Percentiles rank a stretch among this genome's conserved stretches.
These are phyloP conservation scores for Tetramorium simillimum DNA, from an alignment of 1,140 invertebrate species.

Conservation along the genomic window DNA sequence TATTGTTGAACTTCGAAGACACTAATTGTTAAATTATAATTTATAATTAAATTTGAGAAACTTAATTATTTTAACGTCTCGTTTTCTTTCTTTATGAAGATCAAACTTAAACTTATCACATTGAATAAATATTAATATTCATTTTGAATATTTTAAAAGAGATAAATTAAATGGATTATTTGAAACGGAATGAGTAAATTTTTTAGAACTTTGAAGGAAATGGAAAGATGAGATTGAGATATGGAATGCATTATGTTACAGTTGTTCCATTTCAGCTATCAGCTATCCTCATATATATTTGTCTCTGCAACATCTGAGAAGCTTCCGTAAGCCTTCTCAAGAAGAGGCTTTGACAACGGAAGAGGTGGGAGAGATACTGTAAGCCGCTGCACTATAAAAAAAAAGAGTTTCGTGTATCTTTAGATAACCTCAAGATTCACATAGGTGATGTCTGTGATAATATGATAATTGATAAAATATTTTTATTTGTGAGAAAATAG, in stretches of 20 bases:
- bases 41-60: conserved; percentile 7
- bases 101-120: background rate
- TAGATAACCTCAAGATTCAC: conserved; percentile 49
- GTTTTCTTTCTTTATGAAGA: background rate
- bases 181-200: background rate
- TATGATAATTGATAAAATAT: conserved; percentile 42
- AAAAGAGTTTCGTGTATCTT: background rate
- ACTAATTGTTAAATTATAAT: background rate
- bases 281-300: conserved; percentile 7
- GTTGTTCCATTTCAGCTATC: conserved; percentile 20
- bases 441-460: conserved; percentile 7
- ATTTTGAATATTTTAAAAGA: background rate
- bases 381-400: background rate
- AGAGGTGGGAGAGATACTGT: background rate
- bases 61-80: background rate
- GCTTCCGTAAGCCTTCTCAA: background rate
- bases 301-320: background rate
- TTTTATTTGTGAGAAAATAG: background rate
- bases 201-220: background rate
- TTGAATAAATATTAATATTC: background rate
- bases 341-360: background rate
- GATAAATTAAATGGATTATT: too few relatives aligned
- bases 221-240: background rate
- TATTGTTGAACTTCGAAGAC: background rate
- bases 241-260: background rate